Base-by-base conservation (phyloP, 2,888 invertebrate genomes). In the Xestobium rufovillosum region DNA sequence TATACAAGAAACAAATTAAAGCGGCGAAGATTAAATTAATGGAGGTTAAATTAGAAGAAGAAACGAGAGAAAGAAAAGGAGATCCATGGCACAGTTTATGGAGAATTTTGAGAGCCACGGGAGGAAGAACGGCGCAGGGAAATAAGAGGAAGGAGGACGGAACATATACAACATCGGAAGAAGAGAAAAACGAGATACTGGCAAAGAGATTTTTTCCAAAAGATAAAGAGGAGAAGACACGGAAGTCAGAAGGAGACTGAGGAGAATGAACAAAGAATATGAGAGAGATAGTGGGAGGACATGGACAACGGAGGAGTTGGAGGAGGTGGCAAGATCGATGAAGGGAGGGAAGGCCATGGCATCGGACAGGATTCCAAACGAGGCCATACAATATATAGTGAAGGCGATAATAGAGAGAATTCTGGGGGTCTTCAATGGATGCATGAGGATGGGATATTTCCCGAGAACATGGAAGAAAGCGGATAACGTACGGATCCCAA, bases 1-100 rank as follows among this genome's bases (percentile, higher is more conserved):
- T n/a, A n/a, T 58, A 57, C 38, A 44, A 58, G 31, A 12, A 34
- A 2, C 50, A 57, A 3, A 59, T 63, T 28, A 36, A 53, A 9
- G 25, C 38, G n/a, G 46, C 57, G 26, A 62, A 60, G 31, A 10
- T 25, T n/a, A 39, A 39, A 16, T 36, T n/a, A 16, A 6, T 19
- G 4, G 19, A 31, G n/a, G 13, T 12, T 2, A 4, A 3, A 13
- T 19, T 31, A 3, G 11, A 31, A 9, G 13, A 16, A 13, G 15
- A 14, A 11, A 2, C 3, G 8, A 13, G n/a, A 17, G 4, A 19
- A 3, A 9, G n/a, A n/a, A n/a, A n/a, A n/a, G n/a, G n/a, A n/a
- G n/a, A n/a, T n/a, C n/a, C n/a, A n/a, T n/a, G n/a, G n/a, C n/a
- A n/a, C n/a, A n/a, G n/a, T n/a, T n/a, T n/a, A n/a, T n/a, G n/a